Base-by-base conservation (phyloP, 2,113 vertebrate species). In the Larimichthys polyactis region DNA sequence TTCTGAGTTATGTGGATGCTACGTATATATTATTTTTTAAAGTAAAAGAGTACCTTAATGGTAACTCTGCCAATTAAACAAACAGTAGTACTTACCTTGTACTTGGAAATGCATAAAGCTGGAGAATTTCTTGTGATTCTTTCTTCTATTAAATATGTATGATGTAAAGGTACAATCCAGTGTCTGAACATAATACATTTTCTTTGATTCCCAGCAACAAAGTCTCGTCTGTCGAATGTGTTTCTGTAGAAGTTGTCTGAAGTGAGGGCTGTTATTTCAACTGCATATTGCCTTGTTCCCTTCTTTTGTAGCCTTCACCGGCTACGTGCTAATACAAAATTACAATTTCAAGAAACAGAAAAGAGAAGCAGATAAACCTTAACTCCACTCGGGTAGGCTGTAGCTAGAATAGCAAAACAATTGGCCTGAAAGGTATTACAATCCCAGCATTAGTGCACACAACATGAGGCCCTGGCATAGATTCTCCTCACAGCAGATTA, bases 401-500 rank as follows among this genome's bases (percentile, higher is more conserved):
- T 32, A 15, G 27, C n/a, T 64, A 67, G 77, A 87, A 77, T 57
- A 49, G 11, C 15, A 70, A 62, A 73, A 58, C 19, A 69, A 10
- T 68, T 40, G 36, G 46, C 15, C 44, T 77, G 48, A 68, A 32
- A 69, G 36, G 48, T 51, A 20, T 63, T 51, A 48, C 68, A 74
- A n/a, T 70, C 62, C 16, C 36, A 54, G 36, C 17, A 43, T 24
- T 40, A n/a, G 29, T 70, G 60, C 27, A n/a, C 15, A 49, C 29
- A 58, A 19, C 69, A 75, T 27, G 29, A 40, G 36, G 24, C 65
- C 57, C 22, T 11, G 27, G 58, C n/a, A 19, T 36, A 29, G 48
- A 73, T 59, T 46, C 17, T 72, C 46, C 67, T 77, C 16, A 20
- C 27, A 60, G 60, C 55, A 78, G 67, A 71, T 77, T 62, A 64